These are phyloP conservation scores for Acanthopleura granulata DNA, from an alignment of 2,888 invertebrate species.

Conservation along the genomic window DNA sequence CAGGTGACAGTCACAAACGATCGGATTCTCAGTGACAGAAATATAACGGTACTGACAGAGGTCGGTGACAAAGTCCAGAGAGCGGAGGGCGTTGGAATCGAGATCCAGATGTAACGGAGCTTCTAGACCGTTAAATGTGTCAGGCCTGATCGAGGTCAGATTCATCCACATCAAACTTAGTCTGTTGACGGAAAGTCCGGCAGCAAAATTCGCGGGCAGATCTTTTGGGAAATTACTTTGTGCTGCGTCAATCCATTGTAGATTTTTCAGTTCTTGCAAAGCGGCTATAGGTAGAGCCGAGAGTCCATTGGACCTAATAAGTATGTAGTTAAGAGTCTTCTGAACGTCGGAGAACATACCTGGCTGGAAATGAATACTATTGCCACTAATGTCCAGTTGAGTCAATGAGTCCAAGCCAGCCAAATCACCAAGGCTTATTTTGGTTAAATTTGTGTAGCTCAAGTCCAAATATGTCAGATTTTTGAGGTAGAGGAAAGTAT, in stretches of 20 bases:
- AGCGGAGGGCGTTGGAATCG: background rate
- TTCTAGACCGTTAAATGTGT: background rate
- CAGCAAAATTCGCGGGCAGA: background rate
- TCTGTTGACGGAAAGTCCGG: conserved; percentile 1
- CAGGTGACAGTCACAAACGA: conserved; percentile 17
- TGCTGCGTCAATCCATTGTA: conserved; percentile 20
- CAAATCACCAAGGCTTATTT: background rate
- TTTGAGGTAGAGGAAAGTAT: background rate
- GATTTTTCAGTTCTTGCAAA: background rate
- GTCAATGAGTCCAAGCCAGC: background rate
- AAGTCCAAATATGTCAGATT: background rate
- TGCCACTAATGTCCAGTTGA: background rate
- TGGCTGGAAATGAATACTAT: background rate
- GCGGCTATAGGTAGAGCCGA: background rate
- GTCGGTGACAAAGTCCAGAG: conserved; percentile 6
- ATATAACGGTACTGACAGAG: conserved; percentile 7
- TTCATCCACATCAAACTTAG: conserved; percentile 16
- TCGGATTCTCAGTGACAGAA: conserved; percentile 4
- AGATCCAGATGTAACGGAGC: background rate
- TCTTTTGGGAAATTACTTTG: background rate
- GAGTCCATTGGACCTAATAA: background rate
- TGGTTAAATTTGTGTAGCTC: background rate
- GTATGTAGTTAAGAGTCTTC: background rate
- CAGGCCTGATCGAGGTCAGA: background rate
- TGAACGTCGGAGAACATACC: conserved; percentile 13